Percentiles rank a stretch among this genome's conserved stretches.
phyloP scores from a whole-genome alignment of 2,113 vertebrate genomes.

The Calidris pygmaea region DNA sequence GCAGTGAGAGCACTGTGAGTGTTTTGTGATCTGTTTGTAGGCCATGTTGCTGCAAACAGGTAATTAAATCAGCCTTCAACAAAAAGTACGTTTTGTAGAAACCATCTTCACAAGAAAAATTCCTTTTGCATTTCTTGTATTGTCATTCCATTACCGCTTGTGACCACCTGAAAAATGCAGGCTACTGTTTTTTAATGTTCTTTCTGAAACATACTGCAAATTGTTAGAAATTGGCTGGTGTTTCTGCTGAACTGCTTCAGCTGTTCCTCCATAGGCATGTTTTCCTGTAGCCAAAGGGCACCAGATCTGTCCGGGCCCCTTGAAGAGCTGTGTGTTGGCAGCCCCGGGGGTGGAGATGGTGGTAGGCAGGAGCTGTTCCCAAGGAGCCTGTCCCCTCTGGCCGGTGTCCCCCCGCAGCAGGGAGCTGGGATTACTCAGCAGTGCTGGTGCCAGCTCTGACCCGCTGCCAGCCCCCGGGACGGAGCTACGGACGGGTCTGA shows the following conservation, averaged over 20 bases:
- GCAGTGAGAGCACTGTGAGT: background rate
- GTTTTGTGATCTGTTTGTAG: background rate
- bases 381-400: background rate
- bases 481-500: background rate
- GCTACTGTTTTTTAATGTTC: background rate
- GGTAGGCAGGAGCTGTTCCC: background rate
- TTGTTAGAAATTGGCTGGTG: background rate
- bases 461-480: background rate
- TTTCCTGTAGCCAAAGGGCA: background rate
- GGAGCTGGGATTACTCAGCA: background rate
- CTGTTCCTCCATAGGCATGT: background rate
- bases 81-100: background rate
- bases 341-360: background rate
- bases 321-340: background rate
- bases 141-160: background rate
- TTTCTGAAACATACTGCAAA: background rate
- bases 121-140: background rate
- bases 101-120: background rate
- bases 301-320: background rate
- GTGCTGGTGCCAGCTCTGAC: background rate
- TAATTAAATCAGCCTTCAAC: background rate
- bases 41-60: background rate
- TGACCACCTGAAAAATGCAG: background rate
- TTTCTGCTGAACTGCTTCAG: background rate
- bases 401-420: accelerated